These are phyloP conservation scores for Maccullochella peelii DNA, from an alignment of 2,113 vertebrate genomes.

Conservation along the genomic window DNA sequence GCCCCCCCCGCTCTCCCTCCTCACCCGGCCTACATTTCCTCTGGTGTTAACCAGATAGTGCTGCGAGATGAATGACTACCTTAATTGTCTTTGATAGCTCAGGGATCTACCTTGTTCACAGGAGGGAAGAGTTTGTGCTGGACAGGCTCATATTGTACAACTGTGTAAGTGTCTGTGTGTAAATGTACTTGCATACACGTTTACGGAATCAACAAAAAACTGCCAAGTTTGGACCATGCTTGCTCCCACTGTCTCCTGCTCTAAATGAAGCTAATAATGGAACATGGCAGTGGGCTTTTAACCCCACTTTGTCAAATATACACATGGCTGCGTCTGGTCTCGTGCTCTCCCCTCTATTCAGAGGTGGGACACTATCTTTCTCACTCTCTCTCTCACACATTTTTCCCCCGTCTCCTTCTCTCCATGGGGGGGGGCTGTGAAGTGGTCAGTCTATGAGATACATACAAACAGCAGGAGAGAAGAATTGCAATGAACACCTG, in stretches of 20 bases:
- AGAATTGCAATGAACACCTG: slow-evolving; percentile 42
- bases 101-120: slow-evolving; percentile 51
- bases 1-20: not conserved
- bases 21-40: slow-evolving; percentile 47
- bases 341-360: slow-evolving; percentile 30
- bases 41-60: slow-evolving; percentile 63
- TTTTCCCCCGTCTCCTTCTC: slow-evolving; percentile 1
- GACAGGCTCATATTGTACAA: slow-evolving; percentile 44
- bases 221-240: slow-evolving; percentile 12
- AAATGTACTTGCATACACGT: slow-evolving; percentile 13
- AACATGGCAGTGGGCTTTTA: slow-evolving; percentile 73
- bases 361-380: slow-evolving; percentile 59
- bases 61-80: slow-evolving; percentile 62
- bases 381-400: slow-evolving; percentile 31
- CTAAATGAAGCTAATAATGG: slow-evolving; percentile 67
- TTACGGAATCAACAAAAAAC: slow-evolving; percentile 30
- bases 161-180: slow-evolving; percentile 24
- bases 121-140: slow-evolving; percentile 18
- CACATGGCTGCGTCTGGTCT: slow-evolving; percentile 61
- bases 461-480: slow-evolving; percentile 12
- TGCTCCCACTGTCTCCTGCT: slow-evolving; percentile 50
- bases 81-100: slow-evolving; percentile 74
- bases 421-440: slow-evolving; percentile 31
- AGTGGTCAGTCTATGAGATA: slow-evolving; percentile 37
- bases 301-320: slow-evolving; percentile 68